Evolutionary conservation across 2,113 vertebrate genomes (phyloP).

Genomic region (Tamias sibiricus): DNA sequence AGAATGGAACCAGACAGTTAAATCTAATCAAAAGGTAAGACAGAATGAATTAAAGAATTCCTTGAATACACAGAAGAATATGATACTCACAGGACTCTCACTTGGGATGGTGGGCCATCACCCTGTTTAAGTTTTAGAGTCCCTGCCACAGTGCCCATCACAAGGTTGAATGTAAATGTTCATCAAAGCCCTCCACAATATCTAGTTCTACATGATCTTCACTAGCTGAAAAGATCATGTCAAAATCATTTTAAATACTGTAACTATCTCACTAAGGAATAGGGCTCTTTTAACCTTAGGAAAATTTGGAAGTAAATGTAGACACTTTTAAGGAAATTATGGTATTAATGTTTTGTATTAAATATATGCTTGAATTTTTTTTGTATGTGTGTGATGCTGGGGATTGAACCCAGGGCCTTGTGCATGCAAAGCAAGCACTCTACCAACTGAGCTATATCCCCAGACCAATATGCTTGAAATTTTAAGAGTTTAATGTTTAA

Average conservation of each 20-base stretch:
- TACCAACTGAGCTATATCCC: too few species aligned
- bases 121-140: background rate
- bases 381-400: too few species aligned
- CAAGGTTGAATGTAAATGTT: background rate
- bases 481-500: constrained; percentile 4
- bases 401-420: too few species aligned
- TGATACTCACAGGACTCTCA: background rate
- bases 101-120: background rate
- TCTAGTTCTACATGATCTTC: background rate
- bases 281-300: background rate
- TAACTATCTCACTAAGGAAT: background rate
- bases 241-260: background rate
- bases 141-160: background rate
- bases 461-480: background rate
- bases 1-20: background rate
- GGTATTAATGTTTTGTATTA: constrained; percentile 24
- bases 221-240: background rate
- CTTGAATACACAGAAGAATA: background rate
- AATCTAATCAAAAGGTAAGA: background rate
- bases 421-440: too few species aligned
- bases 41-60: background rate
- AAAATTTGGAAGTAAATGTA: constrained; percentile 21
- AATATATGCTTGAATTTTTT: background rate
- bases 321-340: background rate
- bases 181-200: background rate